Evolutionary conservation across 2,113 vertebrate genomes (phyloP).

Genomic region (Fulmarus glacialis): DNA sequence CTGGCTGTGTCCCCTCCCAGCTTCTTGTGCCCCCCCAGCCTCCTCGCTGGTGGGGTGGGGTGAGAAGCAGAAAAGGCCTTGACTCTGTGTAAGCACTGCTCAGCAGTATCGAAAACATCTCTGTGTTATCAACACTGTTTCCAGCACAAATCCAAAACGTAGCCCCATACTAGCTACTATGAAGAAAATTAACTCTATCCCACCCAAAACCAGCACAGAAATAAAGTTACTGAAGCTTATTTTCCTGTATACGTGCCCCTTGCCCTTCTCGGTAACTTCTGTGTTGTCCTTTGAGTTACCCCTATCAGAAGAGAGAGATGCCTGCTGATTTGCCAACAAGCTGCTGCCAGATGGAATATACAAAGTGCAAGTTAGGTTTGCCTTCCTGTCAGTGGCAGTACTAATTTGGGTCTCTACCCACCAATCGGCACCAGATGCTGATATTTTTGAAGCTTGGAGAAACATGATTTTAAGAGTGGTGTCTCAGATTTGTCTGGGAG

Average conservation of each 20-base stretch:
- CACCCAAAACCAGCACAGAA: not conserved
- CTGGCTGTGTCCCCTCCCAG: too few relatives aligned
- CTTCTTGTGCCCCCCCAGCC: too few relatives aligned
- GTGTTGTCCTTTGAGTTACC: not conserved
- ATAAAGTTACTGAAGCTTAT: not conserved
- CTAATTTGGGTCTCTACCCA: not conserved
- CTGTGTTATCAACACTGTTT: too few relatives aligned
- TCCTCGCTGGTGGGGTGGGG: too few relatives aligned
- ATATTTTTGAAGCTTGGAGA: not conserved
- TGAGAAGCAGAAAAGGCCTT: too few relatives aligned
- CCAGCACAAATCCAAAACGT: too few relatives aligned
- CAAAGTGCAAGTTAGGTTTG: not conserved
- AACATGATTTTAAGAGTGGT: not conserved
- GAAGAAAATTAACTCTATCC: too few relatives aligned
- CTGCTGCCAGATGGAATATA: not conserved
- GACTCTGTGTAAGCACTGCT: too few relatives aligned
- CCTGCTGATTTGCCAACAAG: not conserved
- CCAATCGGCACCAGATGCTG: not conserved
- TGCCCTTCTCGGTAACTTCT: not conserved
- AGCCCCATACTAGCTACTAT: too few relatives aligned
- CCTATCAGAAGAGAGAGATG: not conserved
- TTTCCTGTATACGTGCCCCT: not conserved
- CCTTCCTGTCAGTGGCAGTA: not conserved
- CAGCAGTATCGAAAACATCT: too few relatives aligned
- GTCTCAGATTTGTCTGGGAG: not conserved